These are phyloP conservation scores for Xenotilapia caudafasciata DNA, from an alignment of 2,113 vertebrate species.

Conservation along the genomic window DNA sequence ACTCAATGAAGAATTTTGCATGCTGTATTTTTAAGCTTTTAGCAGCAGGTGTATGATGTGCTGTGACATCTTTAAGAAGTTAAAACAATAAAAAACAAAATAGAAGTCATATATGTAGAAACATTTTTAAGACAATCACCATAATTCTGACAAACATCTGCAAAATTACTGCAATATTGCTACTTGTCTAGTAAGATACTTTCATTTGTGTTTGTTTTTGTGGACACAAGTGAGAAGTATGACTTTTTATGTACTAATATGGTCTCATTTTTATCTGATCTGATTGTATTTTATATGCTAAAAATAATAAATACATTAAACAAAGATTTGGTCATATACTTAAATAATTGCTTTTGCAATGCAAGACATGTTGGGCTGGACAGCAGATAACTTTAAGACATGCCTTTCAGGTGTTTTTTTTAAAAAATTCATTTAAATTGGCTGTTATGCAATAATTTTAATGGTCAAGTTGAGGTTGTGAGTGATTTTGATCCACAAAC, in stretches of 20 bases:
- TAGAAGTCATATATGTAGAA: fast-evolving
- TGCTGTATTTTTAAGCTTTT: not conserved
- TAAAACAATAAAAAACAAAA: fast-evolving
- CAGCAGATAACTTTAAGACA: not conserved
- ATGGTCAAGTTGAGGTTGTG: not conserved
- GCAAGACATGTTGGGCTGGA: not conserved
- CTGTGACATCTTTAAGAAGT: fast-evolving
- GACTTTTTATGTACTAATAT: fast-evolving
- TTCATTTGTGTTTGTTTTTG: not conserved
- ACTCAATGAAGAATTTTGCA: not conserved
- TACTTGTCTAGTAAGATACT: not conserved
- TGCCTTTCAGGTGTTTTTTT: not conserved
- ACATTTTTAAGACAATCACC: not conserved
- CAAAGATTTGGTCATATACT: fast-evolving
- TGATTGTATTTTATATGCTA: not conserved
- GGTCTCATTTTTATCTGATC: fast-evolving
- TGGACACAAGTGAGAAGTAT: not conserved
- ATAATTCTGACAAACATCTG: not conserved
- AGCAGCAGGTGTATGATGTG: fast-evolving
- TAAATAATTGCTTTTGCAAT: not conserved
- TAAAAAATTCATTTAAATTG: fast-evolving
- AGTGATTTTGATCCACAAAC: not conserved
- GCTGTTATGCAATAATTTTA: fast-evolving
- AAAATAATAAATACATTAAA: not conserved
- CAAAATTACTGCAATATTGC: not conserved